phyloP scores from a whole-genome alignment of 2,888 invertebrate species.

The Antheraea yamamai region DNA sequence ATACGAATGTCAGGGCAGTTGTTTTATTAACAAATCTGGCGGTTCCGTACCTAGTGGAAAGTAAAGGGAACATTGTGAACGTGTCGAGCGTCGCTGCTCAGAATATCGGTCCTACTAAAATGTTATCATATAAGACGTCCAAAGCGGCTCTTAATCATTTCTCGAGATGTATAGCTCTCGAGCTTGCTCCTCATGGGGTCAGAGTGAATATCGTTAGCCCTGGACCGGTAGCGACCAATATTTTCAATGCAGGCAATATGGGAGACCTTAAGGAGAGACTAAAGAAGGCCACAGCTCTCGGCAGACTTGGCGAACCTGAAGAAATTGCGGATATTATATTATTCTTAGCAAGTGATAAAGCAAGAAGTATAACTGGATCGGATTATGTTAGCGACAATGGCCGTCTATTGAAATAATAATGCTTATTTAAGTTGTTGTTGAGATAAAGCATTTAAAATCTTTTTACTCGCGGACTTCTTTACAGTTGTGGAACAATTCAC shows the following conservation, averaged over 20 bases:
- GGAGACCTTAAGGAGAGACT: neutral
- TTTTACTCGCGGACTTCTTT: neutral
- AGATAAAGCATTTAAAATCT: neutral
- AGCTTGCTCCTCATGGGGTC: neutral
- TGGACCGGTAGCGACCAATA: neutral
- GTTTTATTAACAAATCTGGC: neutral
- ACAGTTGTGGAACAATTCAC: neutral
- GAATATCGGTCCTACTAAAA: neutral
- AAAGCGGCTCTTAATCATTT: neutral
- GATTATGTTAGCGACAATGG: neutral
- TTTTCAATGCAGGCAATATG: neutral
- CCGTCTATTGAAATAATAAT: neutral
- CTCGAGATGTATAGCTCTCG: neutral
- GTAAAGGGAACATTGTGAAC: neutral
- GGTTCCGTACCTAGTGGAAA: neutral
- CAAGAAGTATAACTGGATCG: slow-evolving; percentile 2
- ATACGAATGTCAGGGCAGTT: neutral
- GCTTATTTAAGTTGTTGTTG: neutral
- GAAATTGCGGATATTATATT: slow-evolving; percentile 1
- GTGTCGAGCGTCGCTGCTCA: neutral
- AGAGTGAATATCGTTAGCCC: neutral
- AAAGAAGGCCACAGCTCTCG: neutral
- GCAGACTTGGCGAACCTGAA: neutral
- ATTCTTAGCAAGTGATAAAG: neutral
- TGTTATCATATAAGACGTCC: neutral